These are phyloP conservation scores for Bergia puertoricense DNA, from an alignment of 92 coral and sea anemone species.

Conservation along the genomic window DNA sequence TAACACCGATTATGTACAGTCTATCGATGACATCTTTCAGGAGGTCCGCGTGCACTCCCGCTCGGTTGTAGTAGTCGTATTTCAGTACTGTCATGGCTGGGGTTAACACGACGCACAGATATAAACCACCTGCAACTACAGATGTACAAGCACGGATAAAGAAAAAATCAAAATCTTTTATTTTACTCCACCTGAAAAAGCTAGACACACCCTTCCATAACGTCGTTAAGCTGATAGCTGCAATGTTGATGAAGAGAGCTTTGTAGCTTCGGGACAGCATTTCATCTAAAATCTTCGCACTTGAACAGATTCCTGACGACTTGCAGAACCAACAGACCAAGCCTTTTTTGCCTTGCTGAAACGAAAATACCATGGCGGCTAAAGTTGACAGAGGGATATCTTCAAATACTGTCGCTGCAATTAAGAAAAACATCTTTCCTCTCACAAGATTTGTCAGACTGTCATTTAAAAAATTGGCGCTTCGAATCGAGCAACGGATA, in stretches of 20 bases:
- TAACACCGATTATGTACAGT: slow-evolving; percentile 80
- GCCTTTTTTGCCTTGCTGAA: slow-evolving; percentile 81
- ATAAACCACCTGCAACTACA: slow-evolving; percentile 81
- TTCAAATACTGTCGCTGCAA: slow-evolving; percentile 79
- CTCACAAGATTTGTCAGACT: slow-evolving; percentile 64
- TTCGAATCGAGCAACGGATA: slow-evolving; percentile 68
- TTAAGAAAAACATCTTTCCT: slow-evolving; percentile 76
- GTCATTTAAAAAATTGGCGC: slow-evolving; percentile 68
- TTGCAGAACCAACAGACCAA: slow-evolving; percentile 87
- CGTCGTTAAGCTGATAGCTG: slow-evolving; percentile 87
- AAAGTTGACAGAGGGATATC: slow-evolving; percentile 93
- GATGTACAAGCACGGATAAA: slow-evolving; percentile 86
- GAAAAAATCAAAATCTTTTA: slow-evolving; percentile 73
- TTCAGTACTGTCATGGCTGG: slow-evolving; percentile 92
- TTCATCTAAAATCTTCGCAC: slow-evolving; percentile 57
- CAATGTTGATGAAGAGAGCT: slow-evolving; percentile 70
- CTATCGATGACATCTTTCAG: slow-evolving; percentile 82
- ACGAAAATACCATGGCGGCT: slow-evolving; percentile 82
- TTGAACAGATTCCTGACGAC: slow-evolving; percentile 67
- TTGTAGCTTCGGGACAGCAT: slow-evolving; percentile 58
- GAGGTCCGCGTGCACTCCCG: slow-evolving; percentile 61
- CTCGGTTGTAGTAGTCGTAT: slow-evolving; percentile 77
- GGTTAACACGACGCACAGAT: slow-evolving; percentile 77
- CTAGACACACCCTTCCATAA: slow-evolving; percentile 96
- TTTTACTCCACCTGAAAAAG: slow-evolving; percentile 91